Base-by-base conservation (phyloP, 2,113 vertebrate genomes). In the Notechis scutatus region DNA sequence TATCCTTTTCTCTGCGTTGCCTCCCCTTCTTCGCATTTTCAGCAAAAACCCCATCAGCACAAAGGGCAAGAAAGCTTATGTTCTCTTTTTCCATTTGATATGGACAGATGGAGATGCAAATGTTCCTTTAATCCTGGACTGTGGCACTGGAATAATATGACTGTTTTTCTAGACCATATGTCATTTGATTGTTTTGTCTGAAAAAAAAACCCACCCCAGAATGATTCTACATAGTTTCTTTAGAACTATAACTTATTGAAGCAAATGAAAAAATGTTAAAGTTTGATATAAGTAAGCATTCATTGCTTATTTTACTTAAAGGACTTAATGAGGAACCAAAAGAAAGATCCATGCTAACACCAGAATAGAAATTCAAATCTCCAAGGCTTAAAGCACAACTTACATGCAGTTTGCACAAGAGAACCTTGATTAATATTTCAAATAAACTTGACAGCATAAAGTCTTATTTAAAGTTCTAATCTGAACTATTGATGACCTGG, bases 301-400 rank as follows among this genome's bases (percentile, higher is more conserved):
- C 91, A 59, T 87, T 92, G 24, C 85, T 85, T 89, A 45, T 86
- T 85, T 94, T 91, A 39, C 92, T 94, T 91, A 93, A 0, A 69
- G 20, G 1, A 90, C 55, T 45, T 15, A 91, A 95, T 92, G 29
- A n/a, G 2, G 24, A 81, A 52, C 7, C 34, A 21, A 81, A 81
- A 81, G 34, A 81, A 81, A 81, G 74, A 81, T 26, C 21, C n/a
- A 85, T 10, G 29, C 18, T 64, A 29, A 47, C 39, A 11, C 23
- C 64, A 56, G 47, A 55, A 10, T 55, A 47, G 57, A 64, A 45
- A 26, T 69, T 21, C 14, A 50, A 81, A 81, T 54, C 81, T 91
- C 69, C 42, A 55, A 11, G 20, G 54, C 5, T 8, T 89, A n/a
- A 90, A 18, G 47, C 1, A 20, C 14, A 90, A 50, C 26, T 50